Percentiles rank a stretch among this genome's conserved stretches.
phyloP scores from a whole-genome alignment of 2,888 invertebrate species.

The Lasioglossum zephyrum region DNA sequence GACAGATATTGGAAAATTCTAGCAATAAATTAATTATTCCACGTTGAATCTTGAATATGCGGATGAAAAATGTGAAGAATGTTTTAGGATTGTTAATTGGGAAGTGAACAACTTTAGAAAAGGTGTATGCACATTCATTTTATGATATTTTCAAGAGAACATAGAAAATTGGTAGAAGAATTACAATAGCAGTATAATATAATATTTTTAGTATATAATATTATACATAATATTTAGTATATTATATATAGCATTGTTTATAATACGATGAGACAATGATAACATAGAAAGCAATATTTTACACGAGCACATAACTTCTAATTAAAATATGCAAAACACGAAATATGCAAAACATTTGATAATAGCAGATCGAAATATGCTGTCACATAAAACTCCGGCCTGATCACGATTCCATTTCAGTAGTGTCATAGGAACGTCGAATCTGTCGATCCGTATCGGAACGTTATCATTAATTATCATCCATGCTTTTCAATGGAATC shows the following conservation, averaged over 20 bases:
- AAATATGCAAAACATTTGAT: not conserved
- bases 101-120: too few relatives aligned
- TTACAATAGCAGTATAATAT: not conserved
- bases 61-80: too few relatives aligned
- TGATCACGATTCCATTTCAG: not conserved
- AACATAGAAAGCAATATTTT: not conserved
- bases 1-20: not conserved
- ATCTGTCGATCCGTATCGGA: not conserved
- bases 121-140: not conserved
- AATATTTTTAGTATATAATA: too few relatives aligned
- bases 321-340: slow-evolving; percentile 4
- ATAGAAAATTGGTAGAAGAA: too few relatives aligned
- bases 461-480: not conserved
- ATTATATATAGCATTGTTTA: not conserved
- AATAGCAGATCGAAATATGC: not conserved
- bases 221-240: not conserved
- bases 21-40: not conserved
- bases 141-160: not conserved
- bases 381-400: not conserved
- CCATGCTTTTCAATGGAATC: not conserved
- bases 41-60: not conserved
- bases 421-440: not conserved
- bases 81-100: too few relatives aligned
- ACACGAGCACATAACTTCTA: not conserved
- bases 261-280: not conserved